Base-by-base conservation (phyloP, 2,888 invertebrate species). In the Pedicia rivosa region DNA sequence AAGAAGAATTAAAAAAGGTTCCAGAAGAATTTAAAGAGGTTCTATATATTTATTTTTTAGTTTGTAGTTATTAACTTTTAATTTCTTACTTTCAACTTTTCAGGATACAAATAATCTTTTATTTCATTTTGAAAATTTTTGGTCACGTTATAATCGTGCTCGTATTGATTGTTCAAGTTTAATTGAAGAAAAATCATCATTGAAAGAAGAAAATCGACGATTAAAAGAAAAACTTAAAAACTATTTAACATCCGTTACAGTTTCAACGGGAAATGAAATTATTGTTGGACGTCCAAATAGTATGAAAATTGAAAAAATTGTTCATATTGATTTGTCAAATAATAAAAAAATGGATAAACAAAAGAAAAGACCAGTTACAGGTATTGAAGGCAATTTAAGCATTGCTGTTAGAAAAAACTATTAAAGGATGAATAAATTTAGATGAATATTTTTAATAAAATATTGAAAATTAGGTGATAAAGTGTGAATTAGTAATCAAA, bases 41-140 rank as follows among this genome's bases (percentile, higher is more conserved):
- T n/a, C n/a, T 20, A 33, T 33, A n/a, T n/a, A n/a, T n/a, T n/a
- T n/a, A n/a, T n/a, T n/a, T n/a, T n/a, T n/a, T n/a, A n/a, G n/a
- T n/a, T n/a, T n/a, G n/a, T n/a, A n/a, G n/a, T n/a, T n/a, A n/a
- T n/a, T n/a, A n/a, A n/a, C n/a, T n/a, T n/a, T n/a, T n/a, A n/a
- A n/a, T n/a, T n/a, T n/a, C n/a, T n/a, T n/a, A n/a, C n/a, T n/a
- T n/a, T n/a, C n/a, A n/a, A n/a, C n/a, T 30, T 16, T 15, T 24
- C 14, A 17, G 16, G 2, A 19, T 24, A n/a, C n/a, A n/a, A n/a
- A n/a, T 37, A 13, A 39, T 15, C 38, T 22, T 29, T 22, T 24
- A 8, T 27, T 15, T 35, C 16, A 35, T 52, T 61, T 83, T 64
- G 75, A 77, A 43, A 74, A 74, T 46, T 81, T 84, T 51, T 72